Base-by-base conservation (phyloP, 2,888 invertebrate genomes). In the Lymantria dispar region DNA sequence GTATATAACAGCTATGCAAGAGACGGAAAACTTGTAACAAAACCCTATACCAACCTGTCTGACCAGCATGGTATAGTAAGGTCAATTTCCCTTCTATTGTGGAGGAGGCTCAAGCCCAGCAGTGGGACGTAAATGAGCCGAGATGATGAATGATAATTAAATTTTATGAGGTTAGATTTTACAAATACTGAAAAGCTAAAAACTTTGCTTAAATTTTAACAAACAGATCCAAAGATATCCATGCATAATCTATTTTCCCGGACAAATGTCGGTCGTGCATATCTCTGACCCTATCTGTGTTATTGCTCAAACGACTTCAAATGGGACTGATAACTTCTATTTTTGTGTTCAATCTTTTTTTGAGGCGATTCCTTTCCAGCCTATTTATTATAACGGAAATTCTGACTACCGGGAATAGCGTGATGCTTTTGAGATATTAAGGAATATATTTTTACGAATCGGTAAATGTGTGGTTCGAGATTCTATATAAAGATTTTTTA, bases 251-350 rank as follows among this genome's bases (percentile, higher is more conserved):
- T 64, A 69, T 74, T 74, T 61, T 56, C 60, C 53, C 56, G 66
- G 58, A 69, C 58, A 69, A 58, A 62, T 58, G 64, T 52, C 46
- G 56, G 47, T 42, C 51, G 52, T 42, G 45, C 50, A 36, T 77
- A 78, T 78, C 77, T 54, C 48, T 64, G 71, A 71, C 74, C 76
- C 70, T 50, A 78, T 78, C 76, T 76, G 50, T 63, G 64, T 70
- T 75, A 75, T 72, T 70, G 68, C 70, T 65, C 60, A 60, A 66
- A 70, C 61, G 63, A 61, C 69, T 67, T 56, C 61, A 58, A 70
- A 65, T 63, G 55, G 53, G 56, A 64, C 64, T 63, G 67, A 68
- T 66, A 63, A 63, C 64, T 65, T 49, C 45, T 58, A 62, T 58
- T 63, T 62, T 55, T 50, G 43, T 55, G 51, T 62, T 55, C 47